Evolutionary conservation across 2,113 vertebrate species (phyloP), one percentile per base, ranked within the genome.

Genomic region (Reinhardtius hippoglossoides): DNA sequence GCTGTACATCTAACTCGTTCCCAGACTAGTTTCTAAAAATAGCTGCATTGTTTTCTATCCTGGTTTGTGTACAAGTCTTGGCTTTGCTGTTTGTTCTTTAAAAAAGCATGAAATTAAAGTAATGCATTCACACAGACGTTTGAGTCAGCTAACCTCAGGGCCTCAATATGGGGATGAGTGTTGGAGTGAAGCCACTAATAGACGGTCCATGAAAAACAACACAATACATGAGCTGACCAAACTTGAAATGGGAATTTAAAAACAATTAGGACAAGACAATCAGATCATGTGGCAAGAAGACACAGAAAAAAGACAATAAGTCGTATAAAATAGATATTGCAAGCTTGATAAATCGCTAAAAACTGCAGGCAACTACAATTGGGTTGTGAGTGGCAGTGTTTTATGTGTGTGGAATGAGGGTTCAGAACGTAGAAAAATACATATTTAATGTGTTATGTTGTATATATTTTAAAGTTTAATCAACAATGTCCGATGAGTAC

Each of bases 21-120:
- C 18, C 35, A 58, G 72, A 66, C 37, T 50, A 1, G 61, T 67
- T 55, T 57, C 66, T 71, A 52, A 60, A 81, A 77, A 73, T 70
- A 66, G 9, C 26, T 2, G 27, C n/a, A n/a, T 62, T 78, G 40
- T 66, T 70, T 70, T 44, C 9, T 4, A 9, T 57, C 2, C 6
- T 37, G 14, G 56, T 69, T 61, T 44, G 44, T 64, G 21, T 71
- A 48, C 37, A 31, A 52, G n/a, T 42, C 6, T 16, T 15, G 4
- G 23, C 27, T 52, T 52, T 10, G 12, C 63, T 26, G 4, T 44
- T 62, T 63, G 35, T 62, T 31, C 31, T 31, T 31, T 31, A 31
- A 31, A 6, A 12, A n/a, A 61, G 5, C 35, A 3, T n/a, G 4
- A 20, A 12, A 61, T 31, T 31, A 31, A 10, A 37, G 2, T 37